Conservation (phyloP, 1,140 invertebrate genomes). For the Drosophila azteca region DNA sequence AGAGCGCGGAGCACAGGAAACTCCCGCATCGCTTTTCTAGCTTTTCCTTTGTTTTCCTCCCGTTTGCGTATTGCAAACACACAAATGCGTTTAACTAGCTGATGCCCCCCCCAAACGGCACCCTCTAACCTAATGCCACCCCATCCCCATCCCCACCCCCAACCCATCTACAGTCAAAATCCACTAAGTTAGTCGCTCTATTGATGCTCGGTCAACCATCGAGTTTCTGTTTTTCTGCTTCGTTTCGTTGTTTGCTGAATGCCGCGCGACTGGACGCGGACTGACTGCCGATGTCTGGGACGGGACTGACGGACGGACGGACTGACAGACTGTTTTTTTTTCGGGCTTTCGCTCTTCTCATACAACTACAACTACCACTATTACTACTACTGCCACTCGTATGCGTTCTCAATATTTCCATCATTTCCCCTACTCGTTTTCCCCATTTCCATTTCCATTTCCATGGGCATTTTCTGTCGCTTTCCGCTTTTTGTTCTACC, state of each 20-base stretch:
- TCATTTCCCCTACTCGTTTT: conserved; percentile 54
- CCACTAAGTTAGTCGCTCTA: conserved; percentile 57
- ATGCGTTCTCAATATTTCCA: conserved; percentile 57
- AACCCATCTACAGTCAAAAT: conserved; percentile 30
- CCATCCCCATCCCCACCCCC: too few species aligned
- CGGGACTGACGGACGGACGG: conserved; percentile 4
- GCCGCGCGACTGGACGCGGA: conserved; percentile 22
- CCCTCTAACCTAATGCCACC: too few species aligned
- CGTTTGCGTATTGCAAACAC: conserved; percentile 32
- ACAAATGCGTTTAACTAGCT: conserved; percentile 51
- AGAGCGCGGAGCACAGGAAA: conserved; percentile 65
- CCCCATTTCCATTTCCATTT: conserved; percentile 35
- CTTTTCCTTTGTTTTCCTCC: conserved; percentile 49
- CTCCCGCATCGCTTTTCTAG: conserved; percentile 56
- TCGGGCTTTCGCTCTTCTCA: conserved; percentile 20
- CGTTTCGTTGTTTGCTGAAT: conserved; percentile 47
- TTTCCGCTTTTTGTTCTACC: conserved; percentile 55
- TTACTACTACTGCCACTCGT: neutral
- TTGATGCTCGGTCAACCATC: conserved; percentile 73
- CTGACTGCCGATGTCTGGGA: conserved; percentile 24
- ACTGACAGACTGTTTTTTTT: conserved; percentile 2
- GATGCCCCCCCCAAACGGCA: neutral
- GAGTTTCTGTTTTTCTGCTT: conserved; percentile 42
- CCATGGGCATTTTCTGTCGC: conserved; percentile 54
- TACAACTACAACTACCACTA: too few species aligned